These are phyloP conservation scores for Nysson spinosus DNA, from an alignment of 2,888 invertebrate genomes.

Conservation along the genomic window DNA sequence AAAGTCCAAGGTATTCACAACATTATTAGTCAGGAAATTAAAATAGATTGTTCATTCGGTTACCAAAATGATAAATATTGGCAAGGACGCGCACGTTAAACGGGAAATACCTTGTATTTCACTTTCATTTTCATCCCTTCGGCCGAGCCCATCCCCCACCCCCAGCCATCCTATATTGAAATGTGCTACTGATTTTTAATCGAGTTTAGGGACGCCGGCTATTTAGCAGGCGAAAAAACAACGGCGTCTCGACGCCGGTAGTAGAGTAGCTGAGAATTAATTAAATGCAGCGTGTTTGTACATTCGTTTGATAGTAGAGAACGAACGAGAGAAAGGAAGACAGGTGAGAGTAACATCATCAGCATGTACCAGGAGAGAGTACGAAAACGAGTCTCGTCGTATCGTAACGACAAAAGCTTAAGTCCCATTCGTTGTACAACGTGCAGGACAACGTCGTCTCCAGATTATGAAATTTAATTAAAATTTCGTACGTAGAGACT, in stretches of 20 bases:
- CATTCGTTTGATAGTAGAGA: constrained; percentile 33
- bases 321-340: constrained; percentile 17
- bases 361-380: constrained; percentile 37
- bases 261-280: constrained; percentile 53
- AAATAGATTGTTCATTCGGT: too few relatives aligned
- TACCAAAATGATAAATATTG: too few relatives aligned
- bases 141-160: constrained; percentile 7
- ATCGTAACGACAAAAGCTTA: constrained; percentile 50
- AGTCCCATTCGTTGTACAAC: constrained; percentile 47
- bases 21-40: too few relatives aligned
- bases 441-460: constrained; percentile 50
- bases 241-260: constrained; percentile 39
- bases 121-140: constrained; percentile 21
- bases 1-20: too few relatives aligned
- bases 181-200: constrained; percentile 55
- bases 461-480: constrained; percentile 67
- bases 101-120: not conserved
- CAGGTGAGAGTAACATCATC: constrained; percentile 29
- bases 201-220: constrained; percentile 58
- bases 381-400: constrained; percentile 29
- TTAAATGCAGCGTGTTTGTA: constrained; percentile 53
- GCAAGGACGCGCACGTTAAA: too few relatives aligned
- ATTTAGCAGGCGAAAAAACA: constrained; percentile 40
- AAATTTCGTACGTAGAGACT: constrained; percentile 58
- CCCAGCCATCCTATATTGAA: not conserved